These are phyloP conservation scores for Anguilla japonica DNA, from an alignment of 2,113 vertebrate genomes.

Conservation along the genomic window DNA sequence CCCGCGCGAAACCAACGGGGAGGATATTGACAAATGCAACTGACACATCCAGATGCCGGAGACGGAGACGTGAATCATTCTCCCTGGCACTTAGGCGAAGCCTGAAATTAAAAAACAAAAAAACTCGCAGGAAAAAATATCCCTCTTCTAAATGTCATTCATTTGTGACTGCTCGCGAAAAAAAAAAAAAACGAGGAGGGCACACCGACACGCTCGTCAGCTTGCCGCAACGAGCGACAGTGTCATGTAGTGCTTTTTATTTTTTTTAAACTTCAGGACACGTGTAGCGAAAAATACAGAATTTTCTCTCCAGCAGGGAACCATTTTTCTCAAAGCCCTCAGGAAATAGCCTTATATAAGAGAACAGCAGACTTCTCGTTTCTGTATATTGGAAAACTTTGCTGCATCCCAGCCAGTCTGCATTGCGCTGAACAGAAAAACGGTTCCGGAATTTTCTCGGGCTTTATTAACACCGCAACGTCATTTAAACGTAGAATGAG, in stretches of 20 bases:
- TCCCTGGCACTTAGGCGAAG: background rate
- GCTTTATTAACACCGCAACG: background rate
- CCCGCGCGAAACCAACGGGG: background rate
- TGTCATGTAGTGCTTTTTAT: background rate
- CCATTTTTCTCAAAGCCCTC: background rate
- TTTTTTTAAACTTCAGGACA: background rate
- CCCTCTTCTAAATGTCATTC: constrained; percentile 1
- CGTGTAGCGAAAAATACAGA: background rate
- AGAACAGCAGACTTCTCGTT: background rate
- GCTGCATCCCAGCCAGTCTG: background rate
- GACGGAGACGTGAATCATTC: background rate
- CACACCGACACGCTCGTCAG: background rate
- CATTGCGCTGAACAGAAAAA: background rate
- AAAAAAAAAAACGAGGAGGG: no score
- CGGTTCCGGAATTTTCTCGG: background rate
- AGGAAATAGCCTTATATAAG: background rate
- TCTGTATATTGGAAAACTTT: background rate
- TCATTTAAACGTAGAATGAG: background rate
- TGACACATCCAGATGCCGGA: constrained; percentile 4
- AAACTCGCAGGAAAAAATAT: constrained; percentile 1
- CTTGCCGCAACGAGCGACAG: background rate
- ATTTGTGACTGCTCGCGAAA: background rate
- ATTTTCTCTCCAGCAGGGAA: background rate
- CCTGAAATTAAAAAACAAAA: background rate
- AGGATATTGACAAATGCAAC: background rate